Conservation (phyloP, 2,113 vertebrate species). For the chimpanzee (Pan troglodytes) region NHGRI_mPanTro3-v2.1_pri NC_072421.2:116228001-116228500, state of each 20-base stretch:
- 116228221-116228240: neutral
- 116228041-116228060: neutral
- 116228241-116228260: conserved; percentile 34
- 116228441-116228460: conserved; percentile 22
- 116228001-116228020: neutral
- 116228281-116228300: conserved; percentile 66
- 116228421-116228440: conserved; percentile 62
- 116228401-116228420: conserved; percentile 66
- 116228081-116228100: neutral
- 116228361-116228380: conserved; percentile 32
- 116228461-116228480: neutral
- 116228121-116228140: accelerated
- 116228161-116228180: neutral
- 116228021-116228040: neutral
- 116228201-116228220: neutral
- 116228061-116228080: neutral
- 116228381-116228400: conserved; percentile 40
- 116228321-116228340: conserved; percentile 72
- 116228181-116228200: neutral
- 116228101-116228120: neutral
- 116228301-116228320: conserved; percentile 36
- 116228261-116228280: conserved; percentile 70
- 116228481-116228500: conserved; percentile 62
- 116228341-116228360: conserved; percentile 63
- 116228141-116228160: neutral